phyloP scores from a whole-genome alignment of 1,140 invertebrate species.

The Gonioctena quinquepunctata region DNA sequence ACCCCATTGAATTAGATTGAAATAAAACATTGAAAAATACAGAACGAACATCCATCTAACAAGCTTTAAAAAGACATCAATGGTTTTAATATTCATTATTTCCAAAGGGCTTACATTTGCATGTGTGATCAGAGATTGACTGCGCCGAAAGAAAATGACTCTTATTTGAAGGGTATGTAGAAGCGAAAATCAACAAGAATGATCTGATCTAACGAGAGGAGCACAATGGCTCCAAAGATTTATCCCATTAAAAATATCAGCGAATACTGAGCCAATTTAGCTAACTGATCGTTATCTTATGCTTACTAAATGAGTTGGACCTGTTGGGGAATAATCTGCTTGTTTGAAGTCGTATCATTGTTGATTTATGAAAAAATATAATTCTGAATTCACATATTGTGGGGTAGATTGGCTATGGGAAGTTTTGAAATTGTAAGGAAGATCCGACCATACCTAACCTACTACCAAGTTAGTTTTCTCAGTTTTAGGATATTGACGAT shows the following conservation, averaged over 20 bases:
- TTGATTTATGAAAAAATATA: no score
- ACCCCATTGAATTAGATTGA: not conserved
- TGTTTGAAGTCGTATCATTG: not conserved
- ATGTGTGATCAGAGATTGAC: slow-evolving; percentile 37
- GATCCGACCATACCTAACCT: no score
- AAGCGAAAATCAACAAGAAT: slow-evolving; percentile 5
- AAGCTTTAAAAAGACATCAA: slow-evolving; percentile 40
- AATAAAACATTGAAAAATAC: slow-evolving; percentile 6
- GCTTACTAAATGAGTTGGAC: slow-evolving; percentile 25
- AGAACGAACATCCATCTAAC: slow-evolving; percentile 29
- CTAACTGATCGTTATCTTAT: slow-evolving; percentile 43
- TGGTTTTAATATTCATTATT: slow-evolving; percentile 47
- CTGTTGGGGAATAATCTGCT: not conserved
- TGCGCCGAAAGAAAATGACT: not conserved
- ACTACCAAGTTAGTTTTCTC: no score
- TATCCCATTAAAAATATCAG: slow-evolving; percentile 41
- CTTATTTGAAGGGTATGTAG: slow-evolving; percentile 1
- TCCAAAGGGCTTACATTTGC: slow-evolving; percentile 42
- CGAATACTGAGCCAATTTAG: slow-evolving; percentile 42
- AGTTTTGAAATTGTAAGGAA: no score
- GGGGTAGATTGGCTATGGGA: no score
- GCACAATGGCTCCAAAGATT: slow-evolving; percentile 31
- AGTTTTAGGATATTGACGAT: no score
- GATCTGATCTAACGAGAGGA: slow-evolving; percentile 32
- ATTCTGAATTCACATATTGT: no score